These are phyloP conservation scores for Struthio camelus DNA, from an alignment of 2,113 vertebrate genomes.

Conservation along the genomic window DNA sequence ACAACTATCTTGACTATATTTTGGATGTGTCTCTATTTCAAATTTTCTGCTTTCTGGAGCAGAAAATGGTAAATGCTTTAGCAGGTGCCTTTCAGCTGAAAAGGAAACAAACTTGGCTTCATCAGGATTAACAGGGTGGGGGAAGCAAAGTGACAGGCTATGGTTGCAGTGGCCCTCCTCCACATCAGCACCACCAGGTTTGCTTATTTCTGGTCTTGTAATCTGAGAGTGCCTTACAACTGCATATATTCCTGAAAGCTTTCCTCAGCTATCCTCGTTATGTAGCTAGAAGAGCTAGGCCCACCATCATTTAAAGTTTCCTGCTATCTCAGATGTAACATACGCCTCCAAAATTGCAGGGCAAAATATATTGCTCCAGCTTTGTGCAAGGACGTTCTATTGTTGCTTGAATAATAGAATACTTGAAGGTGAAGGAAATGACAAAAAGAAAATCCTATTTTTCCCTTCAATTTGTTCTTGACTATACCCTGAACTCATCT, in stretches of 20 bases:
- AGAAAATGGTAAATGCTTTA: neutral
- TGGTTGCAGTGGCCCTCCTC: neutral
- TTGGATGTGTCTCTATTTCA: neutral
- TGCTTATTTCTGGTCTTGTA: neutral
- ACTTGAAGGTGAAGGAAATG: neutral
- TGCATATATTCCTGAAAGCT: neutral
- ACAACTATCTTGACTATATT: neutral
- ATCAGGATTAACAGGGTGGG: neutral
- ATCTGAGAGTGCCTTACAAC: neutral
- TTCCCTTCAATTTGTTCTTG: neutral
- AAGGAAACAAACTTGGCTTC: neutral
- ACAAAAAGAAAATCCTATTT: neutral
- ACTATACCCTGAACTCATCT: neutral
- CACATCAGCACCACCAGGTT: neutral
- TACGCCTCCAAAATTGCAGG: rapidly evolving
- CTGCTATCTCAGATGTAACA: neutral
- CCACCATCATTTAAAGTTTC: neutral
- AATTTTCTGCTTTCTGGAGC: neutral
- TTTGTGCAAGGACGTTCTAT: neutral
- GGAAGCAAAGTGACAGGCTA: neutral
- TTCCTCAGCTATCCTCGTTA: neutral
- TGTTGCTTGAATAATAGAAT: too few species aligned
- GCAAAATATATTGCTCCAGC: neutral
- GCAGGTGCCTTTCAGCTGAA: neutral
- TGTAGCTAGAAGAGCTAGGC: neutral